phyloP scores from a whole-genome alignment of 2,113 vertebrate genomes.

The Hippocampus mohnikei region DNA sequence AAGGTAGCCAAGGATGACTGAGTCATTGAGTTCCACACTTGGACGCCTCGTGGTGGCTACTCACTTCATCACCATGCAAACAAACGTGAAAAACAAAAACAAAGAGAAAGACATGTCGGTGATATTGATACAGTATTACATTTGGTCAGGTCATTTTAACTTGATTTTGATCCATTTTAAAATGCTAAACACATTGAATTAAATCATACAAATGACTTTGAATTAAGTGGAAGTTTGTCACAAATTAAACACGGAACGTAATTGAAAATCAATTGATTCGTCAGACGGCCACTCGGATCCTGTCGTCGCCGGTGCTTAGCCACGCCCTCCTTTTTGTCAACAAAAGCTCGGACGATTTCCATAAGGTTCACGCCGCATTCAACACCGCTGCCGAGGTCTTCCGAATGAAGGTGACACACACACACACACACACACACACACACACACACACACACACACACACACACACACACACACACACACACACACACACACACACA shows the following conservation, averaged over 20 bases:
- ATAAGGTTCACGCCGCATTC: slow-evolving; percentile 71
- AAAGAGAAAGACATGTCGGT: no score
- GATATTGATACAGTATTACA: no score
- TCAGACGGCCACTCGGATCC: slow-evolving; percentile 83
- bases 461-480: slow-evolving; percentile 3
- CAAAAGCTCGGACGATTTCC: slow-evolving; percentile 64
- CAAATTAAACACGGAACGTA: background rate
- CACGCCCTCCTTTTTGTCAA: slow-evolving; percentile 88
- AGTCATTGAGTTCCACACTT: background rate
- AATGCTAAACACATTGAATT: no score
- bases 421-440: background rate
- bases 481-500: slow-evolving; percentile 4
- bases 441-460: slow-evolving; percentile 5
- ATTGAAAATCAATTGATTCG: background rate
- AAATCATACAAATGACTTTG: background rate
- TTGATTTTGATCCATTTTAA: no score
- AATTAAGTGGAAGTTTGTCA: background rate
- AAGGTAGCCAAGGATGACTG: slow-evolving; percentile 46
- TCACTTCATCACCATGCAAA: no score
- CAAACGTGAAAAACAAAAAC: no score
- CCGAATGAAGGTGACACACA: slow-evolving; percentile 78
- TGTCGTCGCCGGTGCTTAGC: slow-evolving; percentile 75
- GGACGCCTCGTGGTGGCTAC: background rate
- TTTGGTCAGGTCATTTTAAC: no score
- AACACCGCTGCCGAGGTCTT: slow-evolving; percentile 68